These are phyloP conservation scores for Operophtera brumata DNA, from an alignment of 2,888 invertebrate species.

Conservation along the genomic window DNA sequence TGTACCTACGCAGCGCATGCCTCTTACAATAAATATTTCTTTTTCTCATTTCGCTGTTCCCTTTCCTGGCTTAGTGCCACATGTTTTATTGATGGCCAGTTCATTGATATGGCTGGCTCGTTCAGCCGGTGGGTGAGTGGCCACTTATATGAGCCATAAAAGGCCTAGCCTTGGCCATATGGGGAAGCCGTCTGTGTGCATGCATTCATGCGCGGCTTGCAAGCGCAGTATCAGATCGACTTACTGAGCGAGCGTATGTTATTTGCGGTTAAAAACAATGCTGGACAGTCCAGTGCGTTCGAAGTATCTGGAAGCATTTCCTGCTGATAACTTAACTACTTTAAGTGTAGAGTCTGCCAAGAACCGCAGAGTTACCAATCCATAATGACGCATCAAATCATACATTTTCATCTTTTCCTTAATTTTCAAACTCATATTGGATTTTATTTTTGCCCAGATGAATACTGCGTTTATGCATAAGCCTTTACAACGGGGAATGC, in stretches of 20 bases:
- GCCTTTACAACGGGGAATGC: too few species aligned
- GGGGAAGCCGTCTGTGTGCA: conserved; percentile 74
- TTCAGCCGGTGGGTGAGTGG: conserved; percentile 78
- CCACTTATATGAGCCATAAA: conserved; percentile 79
- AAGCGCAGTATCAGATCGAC: conserved; percentile 67
- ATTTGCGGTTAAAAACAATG: conserved; percentile 49
- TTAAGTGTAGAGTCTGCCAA: not conserved
- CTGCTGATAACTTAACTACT: not conserved
- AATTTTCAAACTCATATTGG: too few species aligned
- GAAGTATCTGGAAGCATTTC: not conserved
- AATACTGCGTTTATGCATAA: too few species aligned
- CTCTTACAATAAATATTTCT: conserved; percentile 77
- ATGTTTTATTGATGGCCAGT: conserved; percentile 80
- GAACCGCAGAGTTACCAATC: too few species aligned
- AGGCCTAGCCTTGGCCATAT: conserved; percentile 78
- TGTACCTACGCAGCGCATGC: conserved; percentile 53
- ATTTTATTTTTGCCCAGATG: too few species aligned
- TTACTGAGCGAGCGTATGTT: conserved; percentile 63
- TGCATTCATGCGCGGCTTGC: conserved; percentile 72
- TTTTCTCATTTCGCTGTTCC: conserved; percentile 77
- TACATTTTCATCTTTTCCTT: too few species aligned
- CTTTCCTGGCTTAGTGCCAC: conserved; percentile 77
- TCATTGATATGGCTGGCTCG: conserved; percentile 80
- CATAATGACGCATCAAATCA: too few species aligned
- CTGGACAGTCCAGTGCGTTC: conserved; percentile 2